A percentile compares a stretch with the other conserved stretches of the same genome.
Evolutionary conservation across 1,140 invertebrate species (phyloP).

Genomic region (Dendrolimus punctatus): DNA sequence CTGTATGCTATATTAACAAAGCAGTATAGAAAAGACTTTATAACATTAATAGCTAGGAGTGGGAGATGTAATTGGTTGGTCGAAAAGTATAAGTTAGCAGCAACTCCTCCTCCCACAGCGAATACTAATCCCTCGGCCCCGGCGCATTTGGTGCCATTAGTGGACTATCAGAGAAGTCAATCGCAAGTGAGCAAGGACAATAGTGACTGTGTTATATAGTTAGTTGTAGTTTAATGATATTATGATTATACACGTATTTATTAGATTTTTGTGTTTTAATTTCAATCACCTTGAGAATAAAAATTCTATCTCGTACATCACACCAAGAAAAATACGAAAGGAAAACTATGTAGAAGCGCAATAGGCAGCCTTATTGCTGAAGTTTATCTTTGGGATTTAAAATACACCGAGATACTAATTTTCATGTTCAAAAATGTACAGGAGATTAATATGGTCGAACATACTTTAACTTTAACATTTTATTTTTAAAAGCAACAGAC

Average conservation of each 20-base stretch:
- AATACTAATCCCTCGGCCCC: slow-evolving; percentile 54
- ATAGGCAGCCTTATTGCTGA: too few relatives aligned
- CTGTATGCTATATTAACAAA: slow-evolving; percentile 92
- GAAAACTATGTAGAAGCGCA: too few relatives aligned
- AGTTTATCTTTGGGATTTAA: too few relatives aligned
- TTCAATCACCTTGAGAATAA: background rate
- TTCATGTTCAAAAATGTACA: too few relatives aligned
- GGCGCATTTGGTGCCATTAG: slow-evolving; percentile 37
- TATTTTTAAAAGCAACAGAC: too few relatives aligned
- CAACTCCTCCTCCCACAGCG: slow-evolving; percentile 55
- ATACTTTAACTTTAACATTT: too few relatives aligned
- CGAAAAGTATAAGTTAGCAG: slow-evolving; percentile 49
- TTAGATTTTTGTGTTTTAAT: slow-evolving; percentile 13
- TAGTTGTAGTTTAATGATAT: slow-evolving; percentile 27
- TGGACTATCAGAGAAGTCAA: slow-evolving; percentile 42
- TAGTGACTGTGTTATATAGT: slow-evolving; percentile 40
- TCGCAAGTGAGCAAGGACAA: slow-evolving; percentile 47
- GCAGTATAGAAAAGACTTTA: slow-evolving; percentile 86
- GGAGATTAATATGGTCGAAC: too few relatives aligned
- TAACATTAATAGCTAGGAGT: slow-evolving; percentile 78
- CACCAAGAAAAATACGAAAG: too few relatives aligned
- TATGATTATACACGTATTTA: slow-evolving; percentile 53
- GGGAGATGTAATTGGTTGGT: slow-evolving; percentile 58
- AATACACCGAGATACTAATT: too few relatives aligned
- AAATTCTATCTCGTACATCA: too few relatives aligned